Conservation (phyloP, 2,888 invertebrate genomes). For the Amorpha juglandis region DNA sequence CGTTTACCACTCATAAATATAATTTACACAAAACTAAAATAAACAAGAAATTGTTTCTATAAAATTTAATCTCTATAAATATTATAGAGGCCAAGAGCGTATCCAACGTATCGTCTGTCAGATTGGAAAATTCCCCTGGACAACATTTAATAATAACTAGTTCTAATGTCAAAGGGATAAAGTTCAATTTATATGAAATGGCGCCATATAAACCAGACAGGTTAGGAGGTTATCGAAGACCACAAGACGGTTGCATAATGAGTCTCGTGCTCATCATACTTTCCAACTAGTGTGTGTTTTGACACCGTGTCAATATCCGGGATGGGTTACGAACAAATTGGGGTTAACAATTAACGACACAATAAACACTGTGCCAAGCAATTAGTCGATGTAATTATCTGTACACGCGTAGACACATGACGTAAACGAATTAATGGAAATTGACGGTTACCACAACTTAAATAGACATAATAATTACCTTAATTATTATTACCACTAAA, state of each 20-base stretch:
- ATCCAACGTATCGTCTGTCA: constrained; percentile 10
- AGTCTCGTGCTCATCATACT: constrained; percentile 25
- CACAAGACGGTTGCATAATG: constrained; percentile 32
- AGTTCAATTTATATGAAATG: constrained; percentile 31
- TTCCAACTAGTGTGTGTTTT: constrained; percentile 16
- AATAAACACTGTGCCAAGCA: constrained; percentile 8
- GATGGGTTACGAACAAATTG: not conserved
- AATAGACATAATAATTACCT: not conserved
- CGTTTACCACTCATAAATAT: no score
- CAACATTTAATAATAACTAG: constrained; percentile 26
- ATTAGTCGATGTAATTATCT: constrained; percentile 1
- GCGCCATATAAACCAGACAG: constrained; percentile 10
- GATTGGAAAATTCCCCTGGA: constrained; percentile 35
- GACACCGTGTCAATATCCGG: constrained; percentile 23
- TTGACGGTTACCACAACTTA: not conserved
- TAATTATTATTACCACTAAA: not conserved
- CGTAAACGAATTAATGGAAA: not conserved
- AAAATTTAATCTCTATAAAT: constrained; percentile 20
- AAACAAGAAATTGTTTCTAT: constrained; percentile 26
- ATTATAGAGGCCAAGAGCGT: constrained; percentile 29
- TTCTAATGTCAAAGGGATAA: constrained; percentile 31
- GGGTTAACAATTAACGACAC: constrained; percentile 15
- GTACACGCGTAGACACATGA: not conserved
- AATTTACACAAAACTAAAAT: not conserved
- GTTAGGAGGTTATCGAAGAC: constrained; percentile 34